phyloP scores from a whole-genome alignment of 1,140 invertebrate genomes.

The Drosophila nannoptera region DNA sequence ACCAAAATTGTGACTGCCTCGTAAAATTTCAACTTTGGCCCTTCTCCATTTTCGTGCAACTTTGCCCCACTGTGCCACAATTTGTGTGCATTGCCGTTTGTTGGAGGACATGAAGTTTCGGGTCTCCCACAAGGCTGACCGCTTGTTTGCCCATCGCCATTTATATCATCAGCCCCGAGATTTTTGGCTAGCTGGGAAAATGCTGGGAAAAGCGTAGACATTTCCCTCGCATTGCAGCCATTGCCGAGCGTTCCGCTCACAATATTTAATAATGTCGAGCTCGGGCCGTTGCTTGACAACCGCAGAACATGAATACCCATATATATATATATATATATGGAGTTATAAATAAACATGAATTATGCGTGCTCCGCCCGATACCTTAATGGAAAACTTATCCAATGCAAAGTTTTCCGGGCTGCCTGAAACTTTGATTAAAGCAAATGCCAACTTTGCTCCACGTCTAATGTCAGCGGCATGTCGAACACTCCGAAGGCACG shows the following conservation, averaged over 20 bases:
- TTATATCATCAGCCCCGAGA: slow-evolving; percentile 30
- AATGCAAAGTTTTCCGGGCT: slow-evolving; percentile 17
- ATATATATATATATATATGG: too few species aligned
- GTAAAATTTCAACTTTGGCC: too few species aligned
- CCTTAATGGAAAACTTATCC: slow-evolving; percentile 21
- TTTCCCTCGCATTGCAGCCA: neutral
- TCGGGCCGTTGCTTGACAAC: slow-evolving; percentile 11
- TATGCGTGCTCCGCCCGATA: neutral
- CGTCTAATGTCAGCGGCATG: slow-evolving; percentile 33
- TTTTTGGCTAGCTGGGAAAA: slow-evolving; percentile 21
- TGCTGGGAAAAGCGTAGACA: slow-evolving; percentile 8
- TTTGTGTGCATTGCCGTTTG: slow-evolving; percentile 15
- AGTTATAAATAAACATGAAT: slow-evolving; percentile 16
- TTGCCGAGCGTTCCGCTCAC: neutral
- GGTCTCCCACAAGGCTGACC: slow-evolving; percentile 35
- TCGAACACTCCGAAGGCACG: slow-evolving; percentile 10
- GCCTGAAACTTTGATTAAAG: slow-evolving; percentile 34
- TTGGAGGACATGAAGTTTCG: slow-evolving; percentile 16
- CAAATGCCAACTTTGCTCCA: slow-evolving; percentile 31
- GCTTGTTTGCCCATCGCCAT: slow-evolving; percentile 27
- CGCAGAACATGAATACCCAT: neutral
- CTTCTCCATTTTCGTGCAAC: neutral
- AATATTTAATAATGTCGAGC: slow-evolving; percentile 3
- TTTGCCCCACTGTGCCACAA: slow-evolving; percentile 18
- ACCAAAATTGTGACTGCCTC: too few species aligned